These are phyloP conservation scores for Morpho achilles DNA, from an alignment of 2,888 invertebrate species.

Conservation along the genomic window DNA sequence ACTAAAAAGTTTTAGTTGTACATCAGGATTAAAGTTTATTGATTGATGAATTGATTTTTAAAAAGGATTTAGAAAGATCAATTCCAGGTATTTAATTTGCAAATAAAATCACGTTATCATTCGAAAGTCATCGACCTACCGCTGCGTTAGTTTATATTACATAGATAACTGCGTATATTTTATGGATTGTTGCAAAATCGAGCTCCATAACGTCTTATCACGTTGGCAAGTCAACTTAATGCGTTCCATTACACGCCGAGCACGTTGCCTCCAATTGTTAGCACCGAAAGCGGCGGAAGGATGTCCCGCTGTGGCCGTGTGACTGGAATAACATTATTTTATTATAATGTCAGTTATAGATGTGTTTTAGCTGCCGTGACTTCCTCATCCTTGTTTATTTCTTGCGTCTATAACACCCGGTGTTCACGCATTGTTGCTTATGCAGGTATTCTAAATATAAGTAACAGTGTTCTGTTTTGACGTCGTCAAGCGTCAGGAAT, in stretches of 20 bases:
- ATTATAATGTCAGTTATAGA: slow-evolving; percentile 18
- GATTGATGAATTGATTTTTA: too few species aligned
- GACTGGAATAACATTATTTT: slow-evolving; percentile 28
- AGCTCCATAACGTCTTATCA: slow-evolving; percentile 11
- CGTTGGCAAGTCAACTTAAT: slow-evolving; percentile 17
- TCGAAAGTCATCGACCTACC: neutral
- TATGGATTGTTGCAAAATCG: slow-evolving; percentile 14
- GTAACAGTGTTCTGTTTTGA: neutral
- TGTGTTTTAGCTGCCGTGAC: slow-evolving; percentile 25
- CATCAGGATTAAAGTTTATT: too few species aligned
- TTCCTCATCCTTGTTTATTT: slow-evolving; percentile 27
- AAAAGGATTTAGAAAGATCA: too few species aligned
- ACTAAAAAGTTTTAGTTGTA: too few species aligned
- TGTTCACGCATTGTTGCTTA: neutral
- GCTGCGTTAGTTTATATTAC: neutral
- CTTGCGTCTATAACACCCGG: neutral
- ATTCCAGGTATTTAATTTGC: too few species aligned
- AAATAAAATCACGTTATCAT: neutral
- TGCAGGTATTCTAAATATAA: neutral
- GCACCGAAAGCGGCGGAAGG: slow-evolving; percentile 29
- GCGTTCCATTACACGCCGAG: slow-evolving; percentile 20
- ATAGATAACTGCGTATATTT: neutral
- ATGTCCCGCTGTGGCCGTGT: slow-evolving; percentile 25
- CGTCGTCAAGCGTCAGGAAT: too few species aligned
- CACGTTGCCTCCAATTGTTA: slow-evolving; percentile 27